These are phyloP conservation scores for Montipora efflorescens DNA, from an alignment of 64 coral and sea anemone genomes.

Conservation along the genomic window DNA sequence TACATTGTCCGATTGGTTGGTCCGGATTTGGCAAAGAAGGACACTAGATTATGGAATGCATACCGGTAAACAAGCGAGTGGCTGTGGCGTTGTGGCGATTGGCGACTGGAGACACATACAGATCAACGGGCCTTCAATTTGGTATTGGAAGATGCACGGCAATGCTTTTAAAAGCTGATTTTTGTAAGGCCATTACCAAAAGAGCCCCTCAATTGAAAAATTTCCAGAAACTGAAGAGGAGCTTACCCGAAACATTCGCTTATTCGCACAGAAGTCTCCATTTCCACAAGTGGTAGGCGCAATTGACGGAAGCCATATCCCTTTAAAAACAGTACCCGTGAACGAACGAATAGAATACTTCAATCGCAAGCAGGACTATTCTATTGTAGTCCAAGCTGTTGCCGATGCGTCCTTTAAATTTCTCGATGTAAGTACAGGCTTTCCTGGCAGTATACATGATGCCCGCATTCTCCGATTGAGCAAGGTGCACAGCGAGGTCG, in stretches of 20 bases:
- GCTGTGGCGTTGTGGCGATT: conserved; percentile 40
- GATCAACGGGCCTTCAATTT: conserved; percentile 27
- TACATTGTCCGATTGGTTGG: conserved; percentile 37
- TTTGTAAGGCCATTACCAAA: conserved; percentile 20
- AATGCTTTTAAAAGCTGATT: conserved; percentile 28
- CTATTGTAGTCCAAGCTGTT: conserved; percentile 37
- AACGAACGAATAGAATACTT: conserved; percentile 39
- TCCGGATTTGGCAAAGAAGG: conserved; percentile 49
- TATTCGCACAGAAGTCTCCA: conserved; percentile 12
- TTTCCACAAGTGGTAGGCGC: conserved; percentile 41
- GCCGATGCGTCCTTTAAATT: conserved; percentile 30
- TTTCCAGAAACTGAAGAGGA: conserved; percentile 39
- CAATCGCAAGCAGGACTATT: conserved; percentile 67
- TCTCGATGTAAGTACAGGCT: conserved; percentile 33
- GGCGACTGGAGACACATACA: conserved; percentile 28
- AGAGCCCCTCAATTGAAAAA: conserved; percentile 34
- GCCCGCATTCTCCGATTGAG: conserved; percentile 27
- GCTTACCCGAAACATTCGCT: neutral
- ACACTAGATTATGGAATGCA: conserved; percentile 23
- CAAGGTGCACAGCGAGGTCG: conserved; percentile 28
- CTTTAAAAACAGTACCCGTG: conserved; percentile 9
- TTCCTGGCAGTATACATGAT: conserved; percentile 63
- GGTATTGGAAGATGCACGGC: conserved; percentile 43
- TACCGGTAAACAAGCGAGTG: conserved; percentile 32
- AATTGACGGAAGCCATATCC: conserved; percentile 55